phyloP scores from a whole-genome alignment of 1,140 invertebrate genomes.

The Hylaeus anthracinus region DNA sequence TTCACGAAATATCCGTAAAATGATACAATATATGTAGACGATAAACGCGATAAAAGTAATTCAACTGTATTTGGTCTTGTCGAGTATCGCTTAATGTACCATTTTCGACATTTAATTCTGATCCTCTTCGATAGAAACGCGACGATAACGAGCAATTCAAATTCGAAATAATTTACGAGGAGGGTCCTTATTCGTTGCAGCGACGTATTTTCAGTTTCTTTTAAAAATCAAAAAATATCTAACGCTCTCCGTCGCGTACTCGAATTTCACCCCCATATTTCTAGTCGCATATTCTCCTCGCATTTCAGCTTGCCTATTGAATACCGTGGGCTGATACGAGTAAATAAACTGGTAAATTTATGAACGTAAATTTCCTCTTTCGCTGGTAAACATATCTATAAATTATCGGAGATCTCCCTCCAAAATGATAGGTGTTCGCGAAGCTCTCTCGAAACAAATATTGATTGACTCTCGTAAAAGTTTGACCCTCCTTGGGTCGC shows the following conservation, averaged over 20 bases:
- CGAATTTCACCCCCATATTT: constrained; percentile 32
- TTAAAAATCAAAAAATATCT: neutral
- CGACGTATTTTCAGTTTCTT: neutral
- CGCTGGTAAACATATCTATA: constrained; percentile 53
- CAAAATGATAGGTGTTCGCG: neutral
- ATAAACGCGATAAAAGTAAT: too few species aligned
- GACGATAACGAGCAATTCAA: too few species aligned
- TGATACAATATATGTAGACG: neutral
- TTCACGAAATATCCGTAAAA: neutral
- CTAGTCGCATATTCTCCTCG: constrained; percentile 21
- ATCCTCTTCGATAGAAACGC: too few species aligned
- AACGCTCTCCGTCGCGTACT: neutral
- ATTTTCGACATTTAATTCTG: too few species aligned
- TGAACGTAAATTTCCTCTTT: constrained; percentile 41
- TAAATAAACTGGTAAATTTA: constrained; percentile 62
- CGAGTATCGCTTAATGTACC: too few species aligned
- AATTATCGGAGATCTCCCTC: constrained; percentile 22
- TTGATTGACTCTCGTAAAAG: neutral
- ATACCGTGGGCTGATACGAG: constrained; percentile 34
- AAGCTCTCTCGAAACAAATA: constrained; percentile 12
- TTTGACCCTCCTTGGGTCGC: too few species aligned
- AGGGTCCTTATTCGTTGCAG: too few species aligned
- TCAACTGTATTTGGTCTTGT: too few species aligned
- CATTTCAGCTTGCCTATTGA: constrained; percentile 14
- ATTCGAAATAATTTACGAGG: too few species aligned